Percentiles rank a stretch among this genome's conserved stretches.
Evolutionary conservation across 2,888 invertebrate genomes (phyloP).

Genomic region (Apoda limacodes): DNA sequence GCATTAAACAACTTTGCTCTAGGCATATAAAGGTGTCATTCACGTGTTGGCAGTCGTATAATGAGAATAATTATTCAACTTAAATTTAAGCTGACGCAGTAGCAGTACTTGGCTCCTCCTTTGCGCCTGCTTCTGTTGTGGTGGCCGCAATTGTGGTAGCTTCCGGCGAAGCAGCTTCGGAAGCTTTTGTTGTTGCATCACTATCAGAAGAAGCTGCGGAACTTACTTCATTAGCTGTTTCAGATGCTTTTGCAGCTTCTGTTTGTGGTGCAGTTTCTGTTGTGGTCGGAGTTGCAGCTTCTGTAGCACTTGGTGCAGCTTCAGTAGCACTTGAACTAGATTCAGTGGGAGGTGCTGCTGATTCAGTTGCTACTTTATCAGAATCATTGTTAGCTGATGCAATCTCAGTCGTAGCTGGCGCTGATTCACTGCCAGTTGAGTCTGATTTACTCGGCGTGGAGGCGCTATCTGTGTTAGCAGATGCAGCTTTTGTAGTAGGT

Average conservation of each 20-base stretch:
- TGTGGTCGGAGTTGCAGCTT: conserved; percentile 12
- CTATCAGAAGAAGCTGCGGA: conserved; percentile 10
- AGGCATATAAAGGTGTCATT: no score
- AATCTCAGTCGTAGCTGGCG: background rate
- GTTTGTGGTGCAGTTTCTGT: conserved; percentile 12
- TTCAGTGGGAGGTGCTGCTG: conserved; percentile 1
- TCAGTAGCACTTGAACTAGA: background rate
- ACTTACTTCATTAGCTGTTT: conserved; percentile 9
- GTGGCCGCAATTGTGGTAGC: conserved; percentile 6
- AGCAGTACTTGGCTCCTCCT: no score
- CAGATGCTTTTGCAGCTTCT: conserved; percentile 7
- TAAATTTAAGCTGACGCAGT: background rate
- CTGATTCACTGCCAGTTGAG: background rate
- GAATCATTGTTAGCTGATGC: background rate
- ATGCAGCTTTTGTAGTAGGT: conserved; percentile 5
- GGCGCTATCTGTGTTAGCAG: conserved; percentile 5
- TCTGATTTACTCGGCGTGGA: conserved; percentile 5
- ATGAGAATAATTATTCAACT: no score
- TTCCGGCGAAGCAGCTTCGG: conserved; percentile 7
- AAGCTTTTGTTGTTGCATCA: conserved; percentile 6
- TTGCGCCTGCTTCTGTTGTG: background rate
- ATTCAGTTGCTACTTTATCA: background rate
- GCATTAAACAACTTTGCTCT: no score
- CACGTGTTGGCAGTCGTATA: no score
- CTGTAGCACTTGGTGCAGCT: conserved; percentile 1